Evolutionary conservation across 2,113 vertebrate genomes (phyloP).

Genomic region (Brachirus orientalis): DNA sequence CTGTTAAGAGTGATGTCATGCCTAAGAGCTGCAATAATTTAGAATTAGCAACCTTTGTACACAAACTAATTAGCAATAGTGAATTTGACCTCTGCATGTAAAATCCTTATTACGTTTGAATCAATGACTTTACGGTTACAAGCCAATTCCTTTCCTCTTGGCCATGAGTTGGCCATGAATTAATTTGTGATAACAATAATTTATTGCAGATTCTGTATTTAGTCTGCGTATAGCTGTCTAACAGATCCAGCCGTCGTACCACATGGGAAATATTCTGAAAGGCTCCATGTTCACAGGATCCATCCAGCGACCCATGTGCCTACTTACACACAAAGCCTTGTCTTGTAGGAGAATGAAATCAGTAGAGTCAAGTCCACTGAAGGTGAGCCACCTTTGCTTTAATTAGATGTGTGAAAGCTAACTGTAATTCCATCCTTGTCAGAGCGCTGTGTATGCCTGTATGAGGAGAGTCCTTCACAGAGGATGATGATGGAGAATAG

Average conservation of each 20-base stretch:
- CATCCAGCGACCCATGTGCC: conserved; percentile 50
- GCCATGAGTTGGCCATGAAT: too few relatives aligned
- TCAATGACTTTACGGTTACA: too few relatives aligned
- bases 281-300: conserved; percentile 46
- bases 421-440: conserved; percentile 69
- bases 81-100: too few relatives aligned
- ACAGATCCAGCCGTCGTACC: conserved; percentile 61
- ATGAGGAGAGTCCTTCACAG: conserved; percentile 59
- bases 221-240: conserved; percentile 27
- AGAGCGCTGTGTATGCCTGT: conserved; percentile 46
- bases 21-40: too few relatives aligned
- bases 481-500: conserved; percentile 66
- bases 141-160: too few relatives aligned
- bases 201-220: not conserved
- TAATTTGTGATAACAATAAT: too few relatives aligned
- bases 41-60: too few relatives aligned
- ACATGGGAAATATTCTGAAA: conserved; percentile 59
- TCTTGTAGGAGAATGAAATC: conserved; percentile 47
- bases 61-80: not conserved
- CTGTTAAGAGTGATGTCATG: too few relatives aligned
- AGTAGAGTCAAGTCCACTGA: conserved; percentile 36
- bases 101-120: too few relatives aligned
- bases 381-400: conserved; percentile 53
- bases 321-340: conserved; percentile 33
- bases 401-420: conserved; percentile 69